Percentiles rank a stretch among this genome's conserved stretches.
Evolutionary conservation across 2,797 vertebrate genomes (phyloP).

Genomic region (Pelodytes ibericus): DNA sequence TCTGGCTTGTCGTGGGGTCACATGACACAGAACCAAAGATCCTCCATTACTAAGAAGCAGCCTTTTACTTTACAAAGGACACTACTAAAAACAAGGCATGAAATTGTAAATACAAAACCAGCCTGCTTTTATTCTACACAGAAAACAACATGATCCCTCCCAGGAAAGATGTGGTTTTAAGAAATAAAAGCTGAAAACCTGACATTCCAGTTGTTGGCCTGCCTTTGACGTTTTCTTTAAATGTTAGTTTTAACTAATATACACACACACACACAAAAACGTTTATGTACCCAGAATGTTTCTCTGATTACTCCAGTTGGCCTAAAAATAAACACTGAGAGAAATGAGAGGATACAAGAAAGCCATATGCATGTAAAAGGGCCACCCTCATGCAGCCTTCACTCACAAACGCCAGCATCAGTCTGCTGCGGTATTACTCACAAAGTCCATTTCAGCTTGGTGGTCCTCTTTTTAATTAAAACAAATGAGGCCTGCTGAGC

Average conservation of each 20-base stretch:
- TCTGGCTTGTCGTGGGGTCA: too few species aligned
- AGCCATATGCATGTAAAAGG: slow-evolving; percentile 65
- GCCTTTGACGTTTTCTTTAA: slow-evolving; percentile 44
- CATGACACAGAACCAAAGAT: too few species aligned
- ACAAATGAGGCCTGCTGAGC: slow-evolving; percentile 68
- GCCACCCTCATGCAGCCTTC: slow-evolving; percentile 65
- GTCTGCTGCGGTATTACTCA: slow-evolving; percentile 69
- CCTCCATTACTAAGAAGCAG: too few species aligned
- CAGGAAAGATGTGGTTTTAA: slow-evolving; percentile 40
- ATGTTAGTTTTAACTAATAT: slow-evolving; percentile 59
- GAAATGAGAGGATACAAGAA: slow-evolving; percentile 53
- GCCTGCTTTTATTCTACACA: slow-evolving; percentile 23
- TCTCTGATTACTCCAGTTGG: slow-evolving; percentile 58
- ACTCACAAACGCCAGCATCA: slow-evolving; percentile 57
- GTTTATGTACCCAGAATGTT: slow-evolving; percentile 55
- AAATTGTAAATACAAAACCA: neutral
- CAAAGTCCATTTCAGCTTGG: slow-evolving; percentile 77
- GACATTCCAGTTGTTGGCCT: slow-evolving; percentile 46
- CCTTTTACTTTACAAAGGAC: slow-evolving; percentile 15
- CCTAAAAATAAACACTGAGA: slow-evolving; percentile 66
- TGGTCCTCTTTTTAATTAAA: slow-evolving; percentile 81
- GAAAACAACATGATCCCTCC: slow-evolving; percentile 10
- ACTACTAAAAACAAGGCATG: neutral
- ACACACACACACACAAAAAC: neutral
- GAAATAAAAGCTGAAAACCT: slow-evolving; percentile 40